Conservation (phyloP, 2,113 vertebrate species). For the Heptranchias perlo region DNA sequence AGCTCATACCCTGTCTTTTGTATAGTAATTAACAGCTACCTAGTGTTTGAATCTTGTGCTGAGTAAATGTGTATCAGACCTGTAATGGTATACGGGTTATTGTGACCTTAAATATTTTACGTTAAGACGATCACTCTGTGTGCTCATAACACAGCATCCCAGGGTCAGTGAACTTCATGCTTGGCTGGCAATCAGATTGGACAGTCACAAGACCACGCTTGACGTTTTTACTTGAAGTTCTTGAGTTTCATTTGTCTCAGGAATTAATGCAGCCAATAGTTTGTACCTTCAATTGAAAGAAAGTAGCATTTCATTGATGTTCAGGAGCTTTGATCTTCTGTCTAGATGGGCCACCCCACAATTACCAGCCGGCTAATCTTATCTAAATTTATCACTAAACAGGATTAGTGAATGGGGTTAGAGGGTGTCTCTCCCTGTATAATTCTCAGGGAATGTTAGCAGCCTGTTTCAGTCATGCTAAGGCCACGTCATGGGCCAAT, state of each 20-base stretch:
- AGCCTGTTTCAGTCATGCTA: neutral
- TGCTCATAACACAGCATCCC: neutral
- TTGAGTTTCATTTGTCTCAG: neutral
- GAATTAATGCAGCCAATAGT: neutral
- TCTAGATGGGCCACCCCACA: neutral
- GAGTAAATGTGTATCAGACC: neutral
- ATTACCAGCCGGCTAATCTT: neutral
- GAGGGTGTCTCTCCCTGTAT: neutral
- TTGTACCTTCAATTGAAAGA: neutral
- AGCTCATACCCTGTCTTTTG: neutral
- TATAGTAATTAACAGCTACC: too few relatives aligned
- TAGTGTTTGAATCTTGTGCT: neutral
- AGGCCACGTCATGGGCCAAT: neutral
- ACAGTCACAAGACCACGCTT: neutral
- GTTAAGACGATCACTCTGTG: neutral
- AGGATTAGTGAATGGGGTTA: neutral
- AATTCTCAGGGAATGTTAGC: neutral
- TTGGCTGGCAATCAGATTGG: neutral
- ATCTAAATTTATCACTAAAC: neutral
- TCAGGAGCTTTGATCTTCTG: neutral
- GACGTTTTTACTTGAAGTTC: neutral
- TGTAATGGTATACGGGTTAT: neutral
- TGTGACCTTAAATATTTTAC: neutral
- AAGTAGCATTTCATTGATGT: neutral
- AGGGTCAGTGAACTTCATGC: neutral